Percentiles rank a stretch among this genome's conserved stretches.
phyloP scores from a whole-genome alignment of 2,113 vertebrate species.

The Chloropsis cyanopogon region DNA sequence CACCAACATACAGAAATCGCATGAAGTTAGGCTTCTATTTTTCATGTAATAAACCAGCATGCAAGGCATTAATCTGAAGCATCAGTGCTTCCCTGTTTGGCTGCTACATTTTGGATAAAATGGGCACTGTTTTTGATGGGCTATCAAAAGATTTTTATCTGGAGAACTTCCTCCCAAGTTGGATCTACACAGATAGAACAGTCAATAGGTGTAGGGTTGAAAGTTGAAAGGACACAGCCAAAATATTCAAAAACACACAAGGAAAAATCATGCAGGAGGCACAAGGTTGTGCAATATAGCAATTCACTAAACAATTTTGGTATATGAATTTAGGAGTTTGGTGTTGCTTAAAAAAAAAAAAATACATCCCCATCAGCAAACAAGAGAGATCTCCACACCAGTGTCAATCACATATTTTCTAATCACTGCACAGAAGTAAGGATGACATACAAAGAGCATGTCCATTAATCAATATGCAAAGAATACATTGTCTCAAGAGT shows the following conservation, averaged over 20 bases:
- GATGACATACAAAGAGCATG: background rate
- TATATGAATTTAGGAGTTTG: background rate
- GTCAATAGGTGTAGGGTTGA: background rate
- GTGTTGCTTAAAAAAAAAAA: background rate
- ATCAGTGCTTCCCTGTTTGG: background rate
- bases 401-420: conserved; percentile 29
- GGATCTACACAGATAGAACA: background rate
- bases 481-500: conserved; percentile 48
- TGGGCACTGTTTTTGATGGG: background rate
- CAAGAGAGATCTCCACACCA: background rate
- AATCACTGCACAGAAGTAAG: conserved; percentile 8
- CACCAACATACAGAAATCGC: background rate
- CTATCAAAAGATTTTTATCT: background rate
- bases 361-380: background rate
- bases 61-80: background rate
- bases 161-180: background rate
- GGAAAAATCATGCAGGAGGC: background rate
- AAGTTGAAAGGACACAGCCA: background rate
- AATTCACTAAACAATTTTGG: background rate
- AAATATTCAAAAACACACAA: background rate
- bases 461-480: conserved; percentile 52
- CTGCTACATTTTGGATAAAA: background rate
- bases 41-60: background rate
- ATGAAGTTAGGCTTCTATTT: background rate
- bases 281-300: background rate